Base-by-base conservation (phyloP, 2,888 invertebrate species). In the Oscheius myriophilus region DNA sequence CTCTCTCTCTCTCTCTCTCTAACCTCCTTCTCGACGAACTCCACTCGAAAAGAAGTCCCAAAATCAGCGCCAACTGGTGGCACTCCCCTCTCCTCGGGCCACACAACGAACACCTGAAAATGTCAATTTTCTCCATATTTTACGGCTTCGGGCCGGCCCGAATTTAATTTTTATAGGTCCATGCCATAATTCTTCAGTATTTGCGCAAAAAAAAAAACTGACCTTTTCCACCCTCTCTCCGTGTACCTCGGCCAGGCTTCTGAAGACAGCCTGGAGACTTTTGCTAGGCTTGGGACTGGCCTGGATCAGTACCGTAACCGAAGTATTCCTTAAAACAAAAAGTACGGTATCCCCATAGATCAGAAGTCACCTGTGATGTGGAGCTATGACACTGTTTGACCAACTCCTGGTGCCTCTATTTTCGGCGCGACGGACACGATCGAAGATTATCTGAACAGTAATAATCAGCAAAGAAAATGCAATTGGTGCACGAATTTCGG, bases 41-140 rank as follows among this genome's bases (percentile, higher is more conserved):
- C 39, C 14, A 58, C 58, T 26, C 39, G 1, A n/a, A 9, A 42
- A 1, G 14, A 16, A 11, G 53, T 52, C 25, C 69, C 67, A 18
- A 69, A 58, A 59, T 71, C 71, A 1, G 71, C 71, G 11, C 71
- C 71, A 1, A 39, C n/a, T 1, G 72, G 72, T 25, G 46, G 16
- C 2, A 49, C 25, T 16, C 71, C 71, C 39, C 69, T 57, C 33
- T 46, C 54, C 12, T 14, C n/a, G 2, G 70, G 69, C 71, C 73
- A 73, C 1, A 67, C 26, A 26, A 71, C 41, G 18, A 66, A 42
- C n/a, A 73, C 51, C 69, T 73, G 42, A 23, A 26, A 18, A n/a
- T n/a, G n/a, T n/a, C 12, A 14, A 52, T 52, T 52, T 41, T 25
- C 54, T 45, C 42, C 18, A 2, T 6, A 21, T 49, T 49, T 49